Base-by-base conservation (phyloP, 2,113 vertebrate species). In the Notechis scutatus region DNA sequence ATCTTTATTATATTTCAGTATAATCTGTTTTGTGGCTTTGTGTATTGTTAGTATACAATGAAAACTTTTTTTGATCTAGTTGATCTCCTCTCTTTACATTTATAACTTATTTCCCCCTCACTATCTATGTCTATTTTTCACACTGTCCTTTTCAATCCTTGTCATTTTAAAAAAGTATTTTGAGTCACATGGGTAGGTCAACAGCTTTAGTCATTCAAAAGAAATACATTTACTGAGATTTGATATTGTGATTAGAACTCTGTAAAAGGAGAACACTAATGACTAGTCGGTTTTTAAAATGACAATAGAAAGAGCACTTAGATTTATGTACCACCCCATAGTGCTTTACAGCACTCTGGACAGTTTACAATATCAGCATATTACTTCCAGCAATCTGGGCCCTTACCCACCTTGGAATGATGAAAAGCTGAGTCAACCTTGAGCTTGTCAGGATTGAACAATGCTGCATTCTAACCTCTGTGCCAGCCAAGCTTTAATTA, bases 11-110 rank as follows among this genome's bases (percentile, higher is more conserved):
- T 85, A 92, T 89, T 96, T 59, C 93, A 94, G 93, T 91, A 95
- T 97, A 96, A 97, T 95, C 95, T 97, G 92, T 95, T 96, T 81
- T 94, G 95, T 96, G 96, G 81, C 52, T 97, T 94, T 97, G 92
- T 96, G 94, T 87, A 89, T 93, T 96, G 92, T 91, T 96, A 88
- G 93, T 91, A 95, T 93, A 57, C 15, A 94, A 57, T 42, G 86
- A 34, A 34, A 34, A 69, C 1, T 18, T 20, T 39, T 39, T 81
- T 39, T 7, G 0, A 81, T 20, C 4, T n/a, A 94, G 34, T 85
- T 59, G 91, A 24, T 50, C 14, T 89, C 50, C 57, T 88, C 47
- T 12, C 94, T 88, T 85, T 92, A 91, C 88, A 92, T 94, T 94
- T 74, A 92, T 91, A 94, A 5, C 64, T 95, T 92, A 56, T n/a